Conservation (phyloP, 92 coral and sea anemone genomes). For the Actinostola sp. region DNA sequence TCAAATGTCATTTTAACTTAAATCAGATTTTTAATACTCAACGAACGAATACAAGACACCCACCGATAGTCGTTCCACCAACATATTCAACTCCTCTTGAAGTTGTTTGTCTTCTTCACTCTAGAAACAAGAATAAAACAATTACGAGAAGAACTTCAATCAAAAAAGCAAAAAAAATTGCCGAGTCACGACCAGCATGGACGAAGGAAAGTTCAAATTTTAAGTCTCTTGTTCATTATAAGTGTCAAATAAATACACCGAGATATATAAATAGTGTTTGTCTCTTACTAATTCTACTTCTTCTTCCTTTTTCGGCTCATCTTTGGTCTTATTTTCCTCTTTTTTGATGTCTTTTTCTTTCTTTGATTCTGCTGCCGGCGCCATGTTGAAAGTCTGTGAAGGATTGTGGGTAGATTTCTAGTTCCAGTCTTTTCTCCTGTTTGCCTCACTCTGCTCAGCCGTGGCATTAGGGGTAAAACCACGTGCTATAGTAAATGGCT, state of each 20-base stretch:
- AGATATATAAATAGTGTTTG: background rate
- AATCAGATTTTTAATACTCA: background rate
- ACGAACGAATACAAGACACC: slow-evolving; percentile 7
- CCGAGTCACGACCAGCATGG: slow-evolving; percentile 77
- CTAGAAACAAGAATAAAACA: slow-evolving; percentile 37
- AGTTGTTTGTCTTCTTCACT: slow-evolving; percentile 94
- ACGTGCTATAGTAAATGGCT: too few species aligned
- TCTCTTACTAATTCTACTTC: slow-evolving; percentile 82
- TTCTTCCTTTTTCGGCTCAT: slow-evolving; percentile 91
- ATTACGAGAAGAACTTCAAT: background rate
- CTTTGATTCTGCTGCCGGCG: slow-evolving; percentile 84
- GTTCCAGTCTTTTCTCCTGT: slow-evolving; percentile 10
- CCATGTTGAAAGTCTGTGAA: slow-evolving; percentile 79
- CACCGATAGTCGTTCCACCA: slow-evolving; percentile 94
- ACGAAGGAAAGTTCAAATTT: background rate
- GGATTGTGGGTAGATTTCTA: slow-evolving; percentile 37
- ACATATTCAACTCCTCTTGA: slow-evolving; percentile 94
- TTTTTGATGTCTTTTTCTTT: slow-evolving; percentile 71
- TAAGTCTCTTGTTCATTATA: background rate
- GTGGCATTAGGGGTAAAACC: too few species aligned
- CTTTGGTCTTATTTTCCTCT: slow-evolving; percentile 72
- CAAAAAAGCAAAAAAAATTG: slow-evolving; percentile 28
- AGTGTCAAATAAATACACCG: background rate
- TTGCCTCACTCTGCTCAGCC: too few species aligned
- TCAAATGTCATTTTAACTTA: background rate